A percentile compares a stretch with the other conserved stretches of the same genome.
These are phyloP conservation scores for Venustoraphidia nigricollis DNA, from an alignment of 2,888 invertebrate genomes.

Conservation along the genomic window DNA sequence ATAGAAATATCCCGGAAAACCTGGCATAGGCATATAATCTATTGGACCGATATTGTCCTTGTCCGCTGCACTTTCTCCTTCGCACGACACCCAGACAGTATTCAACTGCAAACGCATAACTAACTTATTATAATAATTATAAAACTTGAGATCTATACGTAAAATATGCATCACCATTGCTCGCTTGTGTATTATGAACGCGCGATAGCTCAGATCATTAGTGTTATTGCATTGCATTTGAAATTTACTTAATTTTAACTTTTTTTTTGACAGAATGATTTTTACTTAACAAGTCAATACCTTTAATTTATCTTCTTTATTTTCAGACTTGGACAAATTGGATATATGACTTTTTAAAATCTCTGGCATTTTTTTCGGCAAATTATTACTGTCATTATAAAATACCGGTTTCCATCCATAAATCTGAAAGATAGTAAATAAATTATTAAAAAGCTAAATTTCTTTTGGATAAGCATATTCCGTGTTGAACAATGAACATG, in stretches of 20 bases:
- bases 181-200: too few species aligned
- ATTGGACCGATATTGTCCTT: neutral
- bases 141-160: too few species aligned
- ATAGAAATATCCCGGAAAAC: neutral
- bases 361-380: neutral
- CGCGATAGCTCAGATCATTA: too few species aligned
- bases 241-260: too few species aligned
- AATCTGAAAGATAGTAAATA: neutral
- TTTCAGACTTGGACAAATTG: neutral
- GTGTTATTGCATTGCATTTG: too few species aligned
- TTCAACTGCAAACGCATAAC: neutral
- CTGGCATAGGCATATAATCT: neutral
- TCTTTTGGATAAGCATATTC: too few species aligned
- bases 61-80: neutral
- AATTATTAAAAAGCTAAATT: too few species aligned
- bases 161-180: too few species aligned
- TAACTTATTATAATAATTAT: too few species aligned
- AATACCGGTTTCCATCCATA: neutral
- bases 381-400: neutral
- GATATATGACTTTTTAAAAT: neutral
- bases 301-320: neutral
- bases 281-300: too few species aligned
- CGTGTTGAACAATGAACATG: too few species aligned
- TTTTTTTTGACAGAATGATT: too few species aligned
- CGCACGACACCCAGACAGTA: neutral